Evolutionary conservation across 30 jellyfish, hydroid and myxozoan species (phyloP).

Genomic region (Hydra vulgaris): DNA sequence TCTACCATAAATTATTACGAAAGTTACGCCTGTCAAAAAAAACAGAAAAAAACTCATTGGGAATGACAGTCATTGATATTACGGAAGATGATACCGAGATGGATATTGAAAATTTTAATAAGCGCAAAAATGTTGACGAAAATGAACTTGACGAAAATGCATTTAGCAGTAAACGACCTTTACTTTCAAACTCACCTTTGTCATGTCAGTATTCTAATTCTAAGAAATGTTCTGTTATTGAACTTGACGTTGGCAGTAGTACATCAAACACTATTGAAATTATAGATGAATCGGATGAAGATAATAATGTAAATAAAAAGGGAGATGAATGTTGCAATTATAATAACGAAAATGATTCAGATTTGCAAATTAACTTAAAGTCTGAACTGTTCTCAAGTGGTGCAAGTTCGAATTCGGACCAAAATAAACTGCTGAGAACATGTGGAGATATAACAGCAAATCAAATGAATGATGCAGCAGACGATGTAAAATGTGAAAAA

Average conservation of each 20-base stretch:
- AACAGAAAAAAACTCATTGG: slow-evolving; percentile 26
- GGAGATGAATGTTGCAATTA: background rate
- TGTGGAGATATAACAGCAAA: background rate
- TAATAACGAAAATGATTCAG: background rate
- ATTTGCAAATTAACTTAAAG: no score
- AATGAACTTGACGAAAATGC: slow-evolving; percentile 21
- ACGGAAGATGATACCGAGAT: slow-evolving; percentile 24
- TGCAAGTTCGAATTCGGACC: background rate
- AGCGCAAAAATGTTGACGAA: slow-evolving; percentile 2
- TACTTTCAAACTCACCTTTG: background rate
- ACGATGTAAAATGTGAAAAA: background rate
- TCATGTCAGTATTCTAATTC: background rate
- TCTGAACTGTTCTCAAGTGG: background rate
- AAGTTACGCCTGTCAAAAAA: slow-evolving; percentile 23
- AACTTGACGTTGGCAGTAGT: background rate
- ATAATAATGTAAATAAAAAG: background rate
- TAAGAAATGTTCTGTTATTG: background rate
- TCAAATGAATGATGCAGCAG: background rate
- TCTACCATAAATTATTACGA: slow-evolving; percentile 23
- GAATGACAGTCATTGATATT: slow-evolving; percentile 33
- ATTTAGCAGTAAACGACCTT: background rate
- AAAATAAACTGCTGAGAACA: background rate
- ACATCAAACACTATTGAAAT: background rate
- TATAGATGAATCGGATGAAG: background rate
- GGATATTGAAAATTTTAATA: background rate